Conservation (phyloP, 2,113 vertebrate species). For the Monopterus albus region DNA sequence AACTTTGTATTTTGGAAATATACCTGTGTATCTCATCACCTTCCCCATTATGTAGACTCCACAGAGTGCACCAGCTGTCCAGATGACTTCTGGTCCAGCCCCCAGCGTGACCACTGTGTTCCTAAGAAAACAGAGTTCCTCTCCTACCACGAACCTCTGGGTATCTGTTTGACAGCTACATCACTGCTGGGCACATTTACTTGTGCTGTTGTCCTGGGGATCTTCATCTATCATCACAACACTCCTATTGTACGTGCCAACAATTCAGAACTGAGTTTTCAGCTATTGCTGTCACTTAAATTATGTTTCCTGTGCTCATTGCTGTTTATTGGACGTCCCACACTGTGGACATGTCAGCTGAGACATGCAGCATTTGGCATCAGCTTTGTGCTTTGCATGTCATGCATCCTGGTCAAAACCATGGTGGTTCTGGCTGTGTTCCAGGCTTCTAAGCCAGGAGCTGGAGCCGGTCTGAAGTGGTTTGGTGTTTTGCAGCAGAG, state of each 20-base stretch:
- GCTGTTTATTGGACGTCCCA: slow-evolving; percentile 71
- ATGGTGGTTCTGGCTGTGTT: slow-evolving; percentile 78
- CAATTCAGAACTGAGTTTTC: slow-evolving; percentile 79
- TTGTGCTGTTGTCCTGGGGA: slow-evolving; percentile 56
- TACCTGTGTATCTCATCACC: neutral
- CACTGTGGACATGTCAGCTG: slow-evolving; percentile 70
- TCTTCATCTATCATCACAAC: slow-evolving; percentile 52
- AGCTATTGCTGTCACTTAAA: slow-evolving; percentile 70
- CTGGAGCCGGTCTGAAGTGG: slow-evolving; percentile 58
- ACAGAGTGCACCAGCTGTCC: slow-evolving; percentile 71
- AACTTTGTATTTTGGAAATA: neutral
- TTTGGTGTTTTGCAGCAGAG: slow-evolving; percentile 72
- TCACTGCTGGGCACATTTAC: slow-evolving; percentile 66
- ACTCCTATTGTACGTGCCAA: slow-evolving; percentile 76
- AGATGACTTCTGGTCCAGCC: slow-evolving; percentile 75
- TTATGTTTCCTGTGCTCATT: slow-evolving; percentile 78
- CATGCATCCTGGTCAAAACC: slow-evolving; percentile 75
- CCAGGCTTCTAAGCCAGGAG: slow-evolving; percentile 71
- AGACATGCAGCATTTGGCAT: slow-evolving; percentile 72
- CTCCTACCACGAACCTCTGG: slow-evolving; percentile 69
- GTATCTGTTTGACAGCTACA: slow-evolving; percentile 63
- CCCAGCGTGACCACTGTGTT: slow-evolving; percentile 59
- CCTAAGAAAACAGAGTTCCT: slow-evolving; percentile 74
- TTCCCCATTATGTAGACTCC: slow-evolving; percentile 54
- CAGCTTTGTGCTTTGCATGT: slow-evolving; percentile 73